A percentile compares a stretch with the other conserved stretches of the same genome.
These are phyloP conservation scores for Trichechus manatus DNA, from an alignment of 2,113 vertebrate species.

Conservation along the genomic window DNA sequence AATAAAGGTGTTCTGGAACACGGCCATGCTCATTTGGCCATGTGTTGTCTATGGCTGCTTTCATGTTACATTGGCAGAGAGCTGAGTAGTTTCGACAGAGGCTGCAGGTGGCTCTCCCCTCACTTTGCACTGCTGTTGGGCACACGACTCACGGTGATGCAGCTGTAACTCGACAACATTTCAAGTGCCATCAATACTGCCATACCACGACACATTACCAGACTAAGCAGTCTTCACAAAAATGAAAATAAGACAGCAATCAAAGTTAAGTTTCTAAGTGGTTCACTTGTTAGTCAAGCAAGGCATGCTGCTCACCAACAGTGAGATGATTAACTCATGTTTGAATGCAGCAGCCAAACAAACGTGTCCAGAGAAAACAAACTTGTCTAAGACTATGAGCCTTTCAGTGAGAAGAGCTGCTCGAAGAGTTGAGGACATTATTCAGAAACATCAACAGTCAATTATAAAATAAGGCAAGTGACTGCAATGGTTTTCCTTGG, in stretches of 20 bases:
- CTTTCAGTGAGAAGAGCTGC: not conserved
- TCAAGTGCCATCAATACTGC: not conserved
- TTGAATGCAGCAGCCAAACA: not conserved
- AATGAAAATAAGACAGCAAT: not conserved
- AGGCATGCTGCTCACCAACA: not conserved
- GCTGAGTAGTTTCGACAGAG: accelerated
- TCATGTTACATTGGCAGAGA: not conserved
- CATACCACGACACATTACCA: not conserved
- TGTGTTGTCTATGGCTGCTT: accelerated
- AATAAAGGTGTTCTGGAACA: accelerated
- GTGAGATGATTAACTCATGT: not conserved
- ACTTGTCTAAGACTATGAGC: not conserved
- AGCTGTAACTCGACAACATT: not conserved
- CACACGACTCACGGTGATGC: no score
- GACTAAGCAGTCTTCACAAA: not conserved
- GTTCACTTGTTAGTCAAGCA: not conserved
- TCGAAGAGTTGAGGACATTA: not conserved
- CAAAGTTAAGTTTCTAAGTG: not conserved
- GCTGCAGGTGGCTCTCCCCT: accelerated
- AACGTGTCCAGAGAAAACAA: not conserved
- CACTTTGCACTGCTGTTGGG: not conserved
- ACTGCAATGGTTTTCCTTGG: not conserved
- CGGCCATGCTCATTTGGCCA: accelerated
- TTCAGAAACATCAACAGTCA: not conserved
- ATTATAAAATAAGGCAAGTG: not conserved